Evolutionary conservation across 1,140 invertebrate species (phyloP).

Genomic region (Pachypsylla venusta): DNA sequence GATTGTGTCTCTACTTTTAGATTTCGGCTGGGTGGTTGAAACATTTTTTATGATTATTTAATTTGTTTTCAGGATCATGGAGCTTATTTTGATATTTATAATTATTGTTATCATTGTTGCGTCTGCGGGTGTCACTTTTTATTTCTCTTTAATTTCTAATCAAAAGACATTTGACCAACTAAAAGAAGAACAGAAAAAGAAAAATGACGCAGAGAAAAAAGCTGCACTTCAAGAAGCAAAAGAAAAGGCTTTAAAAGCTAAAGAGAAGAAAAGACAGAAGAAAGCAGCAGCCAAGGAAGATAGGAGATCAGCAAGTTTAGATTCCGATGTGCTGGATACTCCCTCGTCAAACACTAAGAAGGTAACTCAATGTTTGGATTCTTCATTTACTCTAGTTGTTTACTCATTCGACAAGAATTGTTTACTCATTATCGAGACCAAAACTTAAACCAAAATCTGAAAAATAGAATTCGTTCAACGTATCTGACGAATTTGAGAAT

Average conservation of each 20-base stretch:
- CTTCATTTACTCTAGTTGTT: no score
- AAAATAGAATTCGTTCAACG: no score
- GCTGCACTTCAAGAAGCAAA: constrained; percentile 4
- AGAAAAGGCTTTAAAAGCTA: not conserved
- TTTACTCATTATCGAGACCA: no score
- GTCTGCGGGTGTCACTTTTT: not conserved
- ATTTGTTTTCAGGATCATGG: constrained; percentile 7
- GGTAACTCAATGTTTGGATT: no score
- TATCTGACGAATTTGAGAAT: no score
- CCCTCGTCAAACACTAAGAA: no score
- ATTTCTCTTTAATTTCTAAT: not conserved
- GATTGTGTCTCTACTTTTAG: no score
- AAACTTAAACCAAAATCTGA: no score
- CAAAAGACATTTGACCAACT: constrained; percentile 4
- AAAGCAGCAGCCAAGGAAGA: not conserved
- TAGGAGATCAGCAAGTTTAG: not conserved
- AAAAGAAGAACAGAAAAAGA: constrained; percentile 6
- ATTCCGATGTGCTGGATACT: no score
- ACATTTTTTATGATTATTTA: no score
- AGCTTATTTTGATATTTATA: not conserved
- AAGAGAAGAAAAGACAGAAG: constrained; percentile 4
- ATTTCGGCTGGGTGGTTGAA: no score
- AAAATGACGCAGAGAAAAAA: constrained; percentile 5
- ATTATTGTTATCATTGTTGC: not conserved
- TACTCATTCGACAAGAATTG: no score